These are phyloP conservation scores for Campoplex nolae DNA, from an alignment of 2,888 invertebrate species.

Conservation along the genomic window DNA sequence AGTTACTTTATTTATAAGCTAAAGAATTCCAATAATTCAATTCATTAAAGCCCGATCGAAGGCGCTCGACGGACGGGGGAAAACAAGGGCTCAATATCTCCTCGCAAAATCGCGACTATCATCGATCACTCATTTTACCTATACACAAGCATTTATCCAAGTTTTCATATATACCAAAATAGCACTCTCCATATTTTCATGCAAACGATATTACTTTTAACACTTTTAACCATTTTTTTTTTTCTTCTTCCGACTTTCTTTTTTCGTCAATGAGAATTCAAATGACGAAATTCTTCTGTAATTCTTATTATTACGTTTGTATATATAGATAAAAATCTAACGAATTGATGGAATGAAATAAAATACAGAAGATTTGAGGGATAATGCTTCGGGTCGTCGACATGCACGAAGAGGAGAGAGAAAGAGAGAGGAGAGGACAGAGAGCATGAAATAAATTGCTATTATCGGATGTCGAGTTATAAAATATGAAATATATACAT, in stretches of 20 bases:
- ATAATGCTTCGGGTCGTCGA: slow-evolving; percentile 16
- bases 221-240: neutral
- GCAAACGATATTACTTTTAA: neutral
- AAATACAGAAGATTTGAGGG: slow-evolving; percentile 1
- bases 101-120: slow-evolving; percentile 16
- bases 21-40: slow-evolving; percentile 78
- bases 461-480: slow-evolving; percentile 61
- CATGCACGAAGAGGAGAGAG: neutral
- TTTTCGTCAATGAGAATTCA: neutral
- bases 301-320: neutral
- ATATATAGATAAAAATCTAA: neutral
- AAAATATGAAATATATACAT: slow-evolving; percentile 30
- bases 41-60: slow-evolving; percentile 75
- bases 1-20: slow-evolving; percentile 78
- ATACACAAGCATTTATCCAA: slow-evolving; percentile 12
- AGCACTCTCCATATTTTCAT: slow-evolving; percentile 4
- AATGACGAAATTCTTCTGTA: neutral
- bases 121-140: slow-evolving; percentile 13
- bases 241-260: neutral
- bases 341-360: neutral
- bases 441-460: slow-evolving; percentile 60
- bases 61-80: slow-evolving; percentile 60
- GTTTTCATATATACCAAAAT: neutral
- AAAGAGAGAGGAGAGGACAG: slow-evolving; percentile 1
- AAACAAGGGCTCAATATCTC: slow-evolving; percentile 73